Evolutionary conservation across 1,140 invertebrate genomes (phyloP).

Genomic region (Himalopsyche phryganea): DNA sequence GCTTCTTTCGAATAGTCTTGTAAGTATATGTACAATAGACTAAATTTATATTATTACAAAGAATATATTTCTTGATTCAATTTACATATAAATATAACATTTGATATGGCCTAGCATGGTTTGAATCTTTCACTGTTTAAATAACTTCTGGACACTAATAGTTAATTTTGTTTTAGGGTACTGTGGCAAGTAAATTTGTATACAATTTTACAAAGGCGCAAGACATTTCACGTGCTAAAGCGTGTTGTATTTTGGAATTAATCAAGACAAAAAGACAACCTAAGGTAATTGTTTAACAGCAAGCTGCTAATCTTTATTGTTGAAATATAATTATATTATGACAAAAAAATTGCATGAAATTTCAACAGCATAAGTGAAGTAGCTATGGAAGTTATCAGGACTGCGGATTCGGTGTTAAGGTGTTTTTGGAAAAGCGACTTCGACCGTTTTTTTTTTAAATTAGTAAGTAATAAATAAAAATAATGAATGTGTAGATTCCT

Average conservation of each 20-base stretch:
- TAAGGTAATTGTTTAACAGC: conserved; percentile 16
- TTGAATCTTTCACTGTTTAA: too few relatives aligned
- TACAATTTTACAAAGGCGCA: conserved; percentile 46
- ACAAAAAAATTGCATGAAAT: background rate
- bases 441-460: too few relatives aligned
- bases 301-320: too few relatives aligned
- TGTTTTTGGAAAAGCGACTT: too few relatives aligned
- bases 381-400: too few relatives aligned
- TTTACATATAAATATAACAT: too few relatives aligned
- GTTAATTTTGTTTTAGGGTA: conserved; percentile 38
- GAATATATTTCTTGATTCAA: conserved; percentile 1
- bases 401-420: too few relatives aligned
- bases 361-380: too few relatives aligned
- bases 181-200: conserved; percentile 43
- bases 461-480: too few relatives aligned
- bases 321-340: background rate
- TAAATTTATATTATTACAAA: conserved; percentile 9
- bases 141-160: too few relatives aligned
- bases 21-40: conserved; percentile 39
- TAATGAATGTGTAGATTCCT: too few relatives aligned
- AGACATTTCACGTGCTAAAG: conserved; percentile 46
- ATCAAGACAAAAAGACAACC: conserved; percentile 33
- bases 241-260: conserved; percentile 42
- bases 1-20: conserved; percentile 39
- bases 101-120: too few relatives aligned